Conservation (phyloP, 2,797 vertebrate genomes). For the Anabacerthia variegaticeps region DNA sequence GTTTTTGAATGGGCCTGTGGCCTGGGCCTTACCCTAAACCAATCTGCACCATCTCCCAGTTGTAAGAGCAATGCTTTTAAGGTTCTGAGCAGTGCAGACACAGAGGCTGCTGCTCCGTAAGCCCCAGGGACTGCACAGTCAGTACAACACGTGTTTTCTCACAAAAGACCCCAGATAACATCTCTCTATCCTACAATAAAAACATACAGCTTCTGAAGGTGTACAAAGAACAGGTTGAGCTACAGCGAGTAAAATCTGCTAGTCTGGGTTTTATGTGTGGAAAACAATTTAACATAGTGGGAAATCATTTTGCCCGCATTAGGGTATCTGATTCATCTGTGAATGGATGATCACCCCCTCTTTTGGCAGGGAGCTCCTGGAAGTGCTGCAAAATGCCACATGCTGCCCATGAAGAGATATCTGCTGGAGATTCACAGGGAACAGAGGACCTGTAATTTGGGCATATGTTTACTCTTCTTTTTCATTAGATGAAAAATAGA, state of each 20-base stretch:
- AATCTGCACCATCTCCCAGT: neutral
- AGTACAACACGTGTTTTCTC: neutral
- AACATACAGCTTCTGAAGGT: constrained; percentile 4
- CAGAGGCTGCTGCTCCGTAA: neutral
- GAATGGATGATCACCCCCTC: neutral
- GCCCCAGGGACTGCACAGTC: neutral
- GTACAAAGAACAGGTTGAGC: neutral
- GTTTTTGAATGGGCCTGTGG: neutral
- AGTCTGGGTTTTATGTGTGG: neutral
- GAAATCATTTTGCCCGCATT: neutral
- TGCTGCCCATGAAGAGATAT: neutral
- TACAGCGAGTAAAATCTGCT: constrained; percentile 31
- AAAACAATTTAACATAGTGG: neutral
- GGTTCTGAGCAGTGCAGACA: neutral
- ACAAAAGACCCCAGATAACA: constrained; percentile 30
- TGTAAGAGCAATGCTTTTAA: neutral
- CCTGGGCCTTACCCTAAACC: neutral
- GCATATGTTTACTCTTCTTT: neutral
- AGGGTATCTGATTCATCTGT: neutral
- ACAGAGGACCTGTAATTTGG: neutral
- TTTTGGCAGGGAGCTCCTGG: neutral
- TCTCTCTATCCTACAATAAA: constrained; percentile 5
- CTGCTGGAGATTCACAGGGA: neutral
- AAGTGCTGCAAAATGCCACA: neutral
- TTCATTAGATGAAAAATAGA: neutral